Conservation (phyloP, 1,140 invertebrate species). For the Watersipora subatra region DNA sequence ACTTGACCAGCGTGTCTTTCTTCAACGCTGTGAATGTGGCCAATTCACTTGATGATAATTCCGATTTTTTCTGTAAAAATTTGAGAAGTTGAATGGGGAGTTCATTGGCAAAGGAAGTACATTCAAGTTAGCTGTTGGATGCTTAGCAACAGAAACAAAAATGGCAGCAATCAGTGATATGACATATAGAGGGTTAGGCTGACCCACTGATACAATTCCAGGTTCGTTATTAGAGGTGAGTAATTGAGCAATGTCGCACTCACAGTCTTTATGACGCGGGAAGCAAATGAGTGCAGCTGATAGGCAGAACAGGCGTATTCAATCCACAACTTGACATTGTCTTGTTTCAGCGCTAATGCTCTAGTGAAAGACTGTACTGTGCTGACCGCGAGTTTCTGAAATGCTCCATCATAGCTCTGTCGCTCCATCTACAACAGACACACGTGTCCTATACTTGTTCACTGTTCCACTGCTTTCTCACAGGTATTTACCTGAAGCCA, state of each 20-base stretch:
- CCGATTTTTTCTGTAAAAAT: not conserved
- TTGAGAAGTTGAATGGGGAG: too few species aligned
- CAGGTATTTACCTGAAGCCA: too few species aligned
- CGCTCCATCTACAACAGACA: conserved; percentile 39
- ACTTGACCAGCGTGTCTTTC: conserved; percentile 59
- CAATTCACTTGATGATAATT: not conserved
- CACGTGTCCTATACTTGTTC: not conserved
- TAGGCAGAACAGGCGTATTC: conserved; percentile 78
- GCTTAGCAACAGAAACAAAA: too few species aligned
- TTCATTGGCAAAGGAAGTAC: too few species aligned
- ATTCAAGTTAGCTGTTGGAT: too few species aligned
- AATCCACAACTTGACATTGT: conserved; percentile 63
- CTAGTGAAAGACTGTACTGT: conserved; percentile 63
- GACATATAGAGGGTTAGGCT: too few species aligned
- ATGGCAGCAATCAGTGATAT: too few species aligned
- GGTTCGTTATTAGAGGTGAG: too few species aligned
- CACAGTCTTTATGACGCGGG: conserved; percentile 61
- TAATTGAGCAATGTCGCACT: too few species aligned
- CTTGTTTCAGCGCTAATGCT: conserved; percentile 54
- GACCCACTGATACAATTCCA: too few species aligned
- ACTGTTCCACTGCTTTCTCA: too few species aligned
- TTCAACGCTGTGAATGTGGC: not conserved
- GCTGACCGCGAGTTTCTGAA: conserved; percentile 54
- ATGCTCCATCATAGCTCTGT: conserved; percentile 49
- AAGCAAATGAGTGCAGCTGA: conserved; percentile 71